These are phyloP conservation scores for Ditylenchus dipsaci DNA, from an alignment of 1,140 invertebrate species.

Conservation along the genomic window DNA sequence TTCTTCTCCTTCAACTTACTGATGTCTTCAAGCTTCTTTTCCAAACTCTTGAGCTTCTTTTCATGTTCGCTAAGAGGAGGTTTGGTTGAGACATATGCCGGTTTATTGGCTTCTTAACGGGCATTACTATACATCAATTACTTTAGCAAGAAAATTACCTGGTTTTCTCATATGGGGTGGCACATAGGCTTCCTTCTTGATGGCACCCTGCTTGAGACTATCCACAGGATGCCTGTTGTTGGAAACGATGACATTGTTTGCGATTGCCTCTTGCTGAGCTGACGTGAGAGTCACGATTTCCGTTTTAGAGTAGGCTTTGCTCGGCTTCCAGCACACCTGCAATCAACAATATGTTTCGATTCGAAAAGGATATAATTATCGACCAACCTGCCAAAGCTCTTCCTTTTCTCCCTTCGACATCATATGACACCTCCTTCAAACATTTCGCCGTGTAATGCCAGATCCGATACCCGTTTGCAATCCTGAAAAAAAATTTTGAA, in stretches of 20 bases:
- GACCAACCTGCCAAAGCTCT: conserved; percentile 51
- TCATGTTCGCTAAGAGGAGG: conserved; percentile 36
- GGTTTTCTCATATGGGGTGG: conserved; percentile 53
- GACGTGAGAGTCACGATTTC: conserved; percentile 37
- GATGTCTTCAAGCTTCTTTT: conserved; percentile 55
- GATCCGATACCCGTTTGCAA: conserved; percentile 19
- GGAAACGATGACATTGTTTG: conserved; percentile 11
- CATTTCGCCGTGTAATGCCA: conserved; percentile 49
- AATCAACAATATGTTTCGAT: not conserved
- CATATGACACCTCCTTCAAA: conserved; percentile 31
- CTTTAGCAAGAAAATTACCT: not conserved
- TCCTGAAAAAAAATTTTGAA: not conserved
- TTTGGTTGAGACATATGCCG: conserved; percentile 6
- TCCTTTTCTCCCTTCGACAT: conserved; percentile 37
- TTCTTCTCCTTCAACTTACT: conserved; percentile 34
- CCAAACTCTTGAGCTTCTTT: conserved; percentile 40
- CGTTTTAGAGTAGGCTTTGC: conserved; percentile 43
- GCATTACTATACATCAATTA: not conserved
- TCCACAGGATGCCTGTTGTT: conserved; percentile 15
- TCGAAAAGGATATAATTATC: conserved; percentile 8
- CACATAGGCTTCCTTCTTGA: conserved; percentile 45
- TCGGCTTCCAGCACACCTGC: conserved; percentile 48
- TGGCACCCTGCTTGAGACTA: conserved; percentile 31
- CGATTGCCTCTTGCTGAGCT: conserved; percentile 27
- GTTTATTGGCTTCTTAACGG: not conserved